These are phyloP conservation scores for Pilophorus perplexus DNA, from an alignment of 2,888 invertebrate species.

Conservation along the genomic window DNA sequence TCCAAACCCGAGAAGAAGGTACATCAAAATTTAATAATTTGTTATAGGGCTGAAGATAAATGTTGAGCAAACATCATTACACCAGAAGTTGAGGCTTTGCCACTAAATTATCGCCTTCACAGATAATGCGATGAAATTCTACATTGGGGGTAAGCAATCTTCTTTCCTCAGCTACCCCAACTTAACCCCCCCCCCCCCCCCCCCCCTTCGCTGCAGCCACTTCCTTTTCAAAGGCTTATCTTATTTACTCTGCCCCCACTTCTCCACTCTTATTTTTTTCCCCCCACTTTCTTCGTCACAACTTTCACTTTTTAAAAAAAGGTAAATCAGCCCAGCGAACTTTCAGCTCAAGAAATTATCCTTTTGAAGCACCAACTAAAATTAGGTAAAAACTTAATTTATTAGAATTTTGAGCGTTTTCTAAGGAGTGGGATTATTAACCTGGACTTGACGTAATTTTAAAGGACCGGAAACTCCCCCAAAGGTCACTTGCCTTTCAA, in stretches of 20 bases:
- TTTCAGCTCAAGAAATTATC: background rate
- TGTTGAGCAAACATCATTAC: conserved; percentile 31
- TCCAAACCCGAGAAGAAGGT: background rate
- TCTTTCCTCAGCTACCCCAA: conserved; percentile 8
- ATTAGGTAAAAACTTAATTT: too few relatives aligned
- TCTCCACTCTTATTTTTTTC: background rate
- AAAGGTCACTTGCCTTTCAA: too few relatives aligned
- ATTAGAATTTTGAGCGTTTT: too few relatives aligned
- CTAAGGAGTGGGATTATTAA: too few relatives aligned
- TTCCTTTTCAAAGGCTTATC: conserved; percentile 3
- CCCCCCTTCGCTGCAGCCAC: background rate
- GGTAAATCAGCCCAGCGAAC: background rate
- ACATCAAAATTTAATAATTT: conserved; percentile 29
- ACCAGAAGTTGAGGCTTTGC: conserved; percentile 26
- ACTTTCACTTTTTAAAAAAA: background rate
- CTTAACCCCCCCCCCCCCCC: background rate
- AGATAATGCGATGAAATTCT: conserved; percentile 36
- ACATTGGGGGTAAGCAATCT: conserved; percentile 30
- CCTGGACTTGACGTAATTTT: too few relatives aligned
- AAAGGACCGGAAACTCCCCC: too few relatives aligned
- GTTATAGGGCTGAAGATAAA: conserved; percentile 34
- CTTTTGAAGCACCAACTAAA: too few relatives aligned
- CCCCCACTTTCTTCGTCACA: background rate
- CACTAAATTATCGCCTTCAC: conserved; percentile 25
- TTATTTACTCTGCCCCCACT: conserved; percentile 1